Base-by-base conservation (phyloP, 53 echinoderm and acorn worm genomes). In the Patiria pectinifera region DNA sequence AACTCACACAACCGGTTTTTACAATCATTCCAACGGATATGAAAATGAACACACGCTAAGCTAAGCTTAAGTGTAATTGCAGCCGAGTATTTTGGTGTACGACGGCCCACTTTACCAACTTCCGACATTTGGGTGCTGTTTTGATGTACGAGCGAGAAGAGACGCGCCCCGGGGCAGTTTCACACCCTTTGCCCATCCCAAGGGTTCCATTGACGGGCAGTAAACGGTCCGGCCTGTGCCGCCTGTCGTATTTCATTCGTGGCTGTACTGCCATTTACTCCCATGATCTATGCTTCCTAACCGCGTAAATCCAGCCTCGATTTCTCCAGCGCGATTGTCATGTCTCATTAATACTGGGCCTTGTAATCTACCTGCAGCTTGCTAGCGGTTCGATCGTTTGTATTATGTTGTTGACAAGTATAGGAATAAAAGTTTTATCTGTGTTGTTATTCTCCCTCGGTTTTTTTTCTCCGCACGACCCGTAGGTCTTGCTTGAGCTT, bases 151-250 rank as follows among this genome's bases (percentile, higher is more conserved):
- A 61, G 78, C 18, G 47, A 78, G 35, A 60, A 76, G 88, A 59
- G 76, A 59, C 22, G n/a, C 59, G 53, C 88, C 88, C 19, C 35
- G 78, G 86, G 88, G 59, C 76, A 59, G 76, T 25, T 88, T 88
- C 88, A 88, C 88, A 88, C 88, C 88, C 86, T 60, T 53, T 78
- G 44, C 78, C 88, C 78, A 45, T 88, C 88, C 77, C 88, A 78
- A 18, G 88, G 78, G 88, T 59, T 88, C 35, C 43, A 18, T 43
- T 78, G 88, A 88, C 78, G 60, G 77, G 77, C 88, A 78, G 88
- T 88, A 88, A 77, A 60, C 61, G 88, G 77, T 61, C 7, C 61
- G 14, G 18, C 3, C 77, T 13, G 3, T 78, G 78, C 61, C 9
- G 18, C 3, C 77, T 13, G 3, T 78, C 88, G 62, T 88, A 88